These are phyloP conservation scores for Stegodyphus dumicola DNA, from an alignment of 1,140 invertebrate species.

Conservation along the genomic window DNA sequence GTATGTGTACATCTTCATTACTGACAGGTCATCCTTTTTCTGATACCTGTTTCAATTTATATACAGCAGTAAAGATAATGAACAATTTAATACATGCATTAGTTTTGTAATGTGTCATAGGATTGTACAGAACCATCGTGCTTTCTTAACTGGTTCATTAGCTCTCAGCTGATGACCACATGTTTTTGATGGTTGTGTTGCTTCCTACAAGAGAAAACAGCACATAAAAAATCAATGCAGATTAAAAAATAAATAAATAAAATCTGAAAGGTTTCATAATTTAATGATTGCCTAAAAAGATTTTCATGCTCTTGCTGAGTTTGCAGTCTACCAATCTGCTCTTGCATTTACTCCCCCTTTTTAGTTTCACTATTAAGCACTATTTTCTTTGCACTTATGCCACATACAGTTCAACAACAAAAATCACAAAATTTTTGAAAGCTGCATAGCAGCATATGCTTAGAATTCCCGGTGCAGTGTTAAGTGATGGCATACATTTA, in stretches of 20 bases:
- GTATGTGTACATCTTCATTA: constrained; percentile 46
- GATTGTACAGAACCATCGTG: constrained; percentile 65
- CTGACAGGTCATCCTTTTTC: constrained; percentile 18
- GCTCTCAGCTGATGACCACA: constrained; percentile 78
- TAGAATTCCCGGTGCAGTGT: too few species aligned
- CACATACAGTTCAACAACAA: too few species aligned
- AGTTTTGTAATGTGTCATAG: constrained; percentile 63
- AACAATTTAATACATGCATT: constrained; percentile 31
- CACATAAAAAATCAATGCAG: neutral
- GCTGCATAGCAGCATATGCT: too few species aligned
- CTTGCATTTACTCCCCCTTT: too few species aligned
- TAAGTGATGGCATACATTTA: too few species aligned
- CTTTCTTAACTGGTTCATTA: constrained; percentile 78
- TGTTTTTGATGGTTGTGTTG: constrained; percentile 80
- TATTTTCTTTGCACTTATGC: too few species aligned
- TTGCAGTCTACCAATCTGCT: too few species aligned
- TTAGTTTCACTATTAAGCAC: too few species aligned
- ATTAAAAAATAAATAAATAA: neutral
- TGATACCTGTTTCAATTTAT: constrained; percentile 32
- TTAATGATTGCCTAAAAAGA: too few species aligned
- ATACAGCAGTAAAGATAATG: constrained; percentile 48
- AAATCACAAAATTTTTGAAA: too few species aligned
- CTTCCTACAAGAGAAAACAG: constrained; percentile 74
- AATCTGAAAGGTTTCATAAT: neutral
- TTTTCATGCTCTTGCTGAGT: too few species aligned